These are phyloP conservation scores for Macropis europaea DNA, from an alignment of 2,888 invertebrate genomes.

Conservation along the genomic window DNA sequence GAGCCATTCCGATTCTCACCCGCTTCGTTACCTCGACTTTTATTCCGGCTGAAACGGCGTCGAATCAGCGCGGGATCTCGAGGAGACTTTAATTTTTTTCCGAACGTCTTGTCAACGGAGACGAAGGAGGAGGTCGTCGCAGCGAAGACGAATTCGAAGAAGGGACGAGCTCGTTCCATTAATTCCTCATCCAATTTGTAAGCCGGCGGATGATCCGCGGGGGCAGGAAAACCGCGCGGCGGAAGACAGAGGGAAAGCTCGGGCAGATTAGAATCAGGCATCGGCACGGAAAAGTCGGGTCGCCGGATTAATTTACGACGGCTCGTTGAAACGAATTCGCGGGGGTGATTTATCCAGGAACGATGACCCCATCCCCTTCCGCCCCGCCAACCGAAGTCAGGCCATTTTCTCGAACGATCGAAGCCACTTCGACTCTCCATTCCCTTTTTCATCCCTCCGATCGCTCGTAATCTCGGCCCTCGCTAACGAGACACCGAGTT, in stretches of 20 bases:
- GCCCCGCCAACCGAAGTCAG: not conserved
- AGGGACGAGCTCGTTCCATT: constrained; percentile 47
- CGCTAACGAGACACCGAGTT: constrained; percentile 66
- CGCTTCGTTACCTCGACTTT: not conserved
- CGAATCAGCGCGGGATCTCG: not conserved
- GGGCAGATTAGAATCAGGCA: constrained; percentile 67
- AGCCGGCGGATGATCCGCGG: constrained; percentile 36
- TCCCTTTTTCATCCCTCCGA: not conserved
- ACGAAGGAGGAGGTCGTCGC: not conserved
- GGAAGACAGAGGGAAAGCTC: constrained; percentile 28
- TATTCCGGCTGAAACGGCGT: not conserved
- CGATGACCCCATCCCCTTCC: constrained; percentile 45
- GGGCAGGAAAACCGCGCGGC: constrained; percentile 33
- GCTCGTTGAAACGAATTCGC: constrained; percentile 64
- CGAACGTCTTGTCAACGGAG: not conserved
- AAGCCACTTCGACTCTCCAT: constrained; percentile 3
- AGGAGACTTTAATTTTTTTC: not conserved
- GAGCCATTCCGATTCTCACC: not conserved
- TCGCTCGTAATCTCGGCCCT: constrained; percentile 47
- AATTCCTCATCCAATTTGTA: constrained; percentile 63
- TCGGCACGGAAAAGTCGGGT: constrained; percentile 60
- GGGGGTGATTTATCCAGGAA: constrained; percentile 62
- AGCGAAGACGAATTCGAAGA: constrained; percentile 13
- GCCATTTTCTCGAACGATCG: constrained; percentile 28
- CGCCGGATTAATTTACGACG: constrained; percentile 64